A percentile compares a stretch with the other conserved stretches of the same genome.
These are phyloP conservation scores for Toxotes lorentzi DNA, from an alignment of 2,797 vertebrate species.

Conservation along the genomic window DNA sequence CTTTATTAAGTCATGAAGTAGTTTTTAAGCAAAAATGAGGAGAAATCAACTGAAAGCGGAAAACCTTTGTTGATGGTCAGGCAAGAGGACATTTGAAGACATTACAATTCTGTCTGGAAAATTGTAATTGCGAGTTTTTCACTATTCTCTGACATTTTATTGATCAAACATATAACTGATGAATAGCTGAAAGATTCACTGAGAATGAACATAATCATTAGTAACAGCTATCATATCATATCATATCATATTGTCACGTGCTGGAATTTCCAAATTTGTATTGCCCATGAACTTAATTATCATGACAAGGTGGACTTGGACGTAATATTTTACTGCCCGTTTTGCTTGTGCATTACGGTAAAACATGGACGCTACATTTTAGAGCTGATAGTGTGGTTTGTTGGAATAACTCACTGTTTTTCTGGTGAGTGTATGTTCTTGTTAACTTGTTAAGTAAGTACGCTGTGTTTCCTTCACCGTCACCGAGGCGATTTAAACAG, in stretches of 20 bases:
- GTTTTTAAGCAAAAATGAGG: neutral
- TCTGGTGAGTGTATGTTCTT: conserved; percentile 39
- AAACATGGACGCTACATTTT: conserved; percentile 62
- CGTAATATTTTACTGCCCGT: neutral
- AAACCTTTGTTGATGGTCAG: neutral
- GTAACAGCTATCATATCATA: too few relatives aligned
- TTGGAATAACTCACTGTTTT: conserved; percentile 6
- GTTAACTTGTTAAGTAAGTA: neutral
- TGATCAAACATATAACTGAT: neutral
- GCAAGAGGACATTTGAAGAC: neutral
- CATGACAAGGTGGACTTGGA: neutral
- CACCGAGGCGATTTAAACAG: neutral
- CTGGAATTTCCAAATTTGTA: neutral
- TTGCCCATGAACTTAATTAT: neutral
- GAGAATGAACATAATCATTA: too few relatives aligned
- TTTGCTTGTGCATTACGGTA: conserved; percentile 72
- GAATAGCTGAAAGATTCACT: neutral
- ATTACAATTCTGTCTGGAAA: neutral
- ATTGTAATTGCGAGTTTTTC: too few relatives aligned
- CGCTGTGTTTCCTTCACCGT: neutral
- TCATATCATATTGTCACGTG: neutral
- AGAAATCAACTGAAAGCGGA: neutral
- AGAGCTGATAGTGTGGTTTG: conserved; percentile 8
- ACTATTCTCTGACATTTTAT: neutral
- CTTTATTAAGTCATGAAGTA: neutral